Evolutionary conservation across 2,888 invertebrate species (phyloP), one percentile per base, ranked within the genome.

Genomic region (Mythimna impura): DNA sequence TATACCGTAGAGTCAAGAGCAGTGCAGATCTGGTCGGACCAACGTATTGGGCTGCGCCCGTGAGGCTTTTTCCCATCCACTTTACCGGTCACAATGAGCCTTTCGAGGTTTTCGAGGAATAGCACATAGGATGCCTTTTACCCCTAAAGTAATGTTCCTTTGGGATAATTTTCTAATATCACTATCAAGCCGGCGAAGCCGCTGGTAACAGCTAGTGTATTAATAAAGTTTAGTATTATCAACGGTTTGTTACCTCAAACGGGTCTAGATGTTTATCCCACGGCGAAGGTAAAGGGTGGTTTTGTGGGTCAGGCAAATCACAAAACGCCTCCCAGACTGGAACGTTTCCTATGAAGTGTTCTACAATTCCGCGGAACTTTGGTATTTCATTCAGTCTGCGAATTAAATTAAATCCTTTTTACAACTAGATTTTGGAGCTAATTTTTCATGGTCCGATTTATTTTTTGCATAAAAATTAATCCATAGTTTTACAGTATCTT

Each of bases 231-330:
- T 40, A 40, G 10, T 10, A 57, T 10, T 14, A 40, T 57, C 17
- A 25, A 25, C 7, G n/a, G 20, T 57, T 65, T 55, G 7, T 80
- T 84, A 96, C 96, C 92, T 94, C 93, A 91, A 99, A 98, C 1
- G 93, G 84, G 40, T 94, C 93, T 7, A 98, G 92, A 36, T 97
- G 96, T 0, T 90, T 93, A 22, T 97, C 87, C 97, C 98, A 99
- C 0, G 98, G 98, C 0, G 91, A 90, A 0, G 99, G 99, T 70
- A 99, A 92, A 0, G 95, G 93, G 58, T 95, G 94, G 20, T 96
- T 96, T 6, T 99, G 98, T 0, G 99, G 99, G 75, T 97, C 97
- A 47, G 96, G 94, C 0, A 97, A 97, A 88, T 99, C 97, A 90
- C 98, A 99, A 81, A 97, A 97, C 10, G 87, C 88, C 89, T 98